These are phyloP conservation scores for Tachystola acroxantha DNA, from an alignment of 2,888 invertebrate genomes.

Conservation along the genomic window DNA sequence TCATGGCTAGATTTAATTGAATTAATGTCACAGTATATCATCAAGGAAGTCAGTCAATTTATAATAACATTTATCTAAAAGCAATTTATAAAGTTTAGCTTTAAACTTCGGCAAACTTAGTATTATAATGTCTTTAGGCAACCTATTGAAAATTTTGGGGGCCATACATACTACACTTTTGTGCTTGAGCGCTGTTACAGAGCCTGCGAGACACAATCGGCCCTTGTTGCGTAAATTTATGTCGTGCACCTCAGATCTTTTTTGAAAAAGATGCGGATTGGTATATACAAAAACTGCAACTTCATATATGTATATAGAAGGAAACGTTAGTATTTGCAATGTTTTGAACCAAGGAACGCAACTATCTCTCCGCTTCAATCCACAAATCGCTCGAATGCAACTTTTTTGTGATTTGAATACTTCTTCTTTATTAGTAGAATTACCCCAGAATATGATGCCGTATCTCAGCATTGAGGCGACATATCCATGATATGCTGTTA, in stretches of 20 bases:
- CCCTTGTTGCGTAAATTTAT: background rate
- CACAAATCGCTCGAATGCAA: conserved; percentile 1
- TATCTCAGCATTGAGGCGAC: conserved; percentile 12
- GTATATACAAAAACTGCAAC: too few species aligned
- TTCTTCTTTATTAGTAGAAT: background rate
- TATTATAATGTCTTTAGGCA: background rate
- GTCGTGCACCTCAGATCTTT: too few species aligned
- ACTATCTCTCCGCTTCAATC: too few species aligned
- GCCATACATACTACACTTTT: conserved; percentile 1
- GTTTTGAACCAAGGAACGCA: background rate
- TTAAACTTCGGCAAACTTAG: background rate
- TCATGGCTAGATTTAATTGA: too few species aligned
- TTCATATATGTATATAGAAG: background rate
- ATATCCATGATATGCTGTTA: conserved; percentile 13
- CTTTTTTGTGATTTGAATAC: background rate
- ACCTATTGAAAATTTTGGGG: background rate
- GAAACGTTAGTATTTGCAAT: background rate
- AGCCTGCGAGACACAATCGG: background rate
- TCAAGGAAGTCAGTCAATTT: too few species aligned
- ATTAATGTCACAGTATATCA: too few species aligned
- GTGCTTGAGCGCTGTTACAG: background rate
- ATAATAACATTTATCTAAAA: background rate
- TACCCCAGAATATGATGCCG: conserved; percentile 5
- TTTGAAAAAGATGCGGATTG: too few species aligned
- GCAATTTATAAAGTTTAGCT: background rate